Percentiles rank a stretch among this genome's conserved stretches.
Evolutionary conservation across 1,140 invertebrate genomes (phyloP).

Genomic region (Drosophila obscura): DNA sequence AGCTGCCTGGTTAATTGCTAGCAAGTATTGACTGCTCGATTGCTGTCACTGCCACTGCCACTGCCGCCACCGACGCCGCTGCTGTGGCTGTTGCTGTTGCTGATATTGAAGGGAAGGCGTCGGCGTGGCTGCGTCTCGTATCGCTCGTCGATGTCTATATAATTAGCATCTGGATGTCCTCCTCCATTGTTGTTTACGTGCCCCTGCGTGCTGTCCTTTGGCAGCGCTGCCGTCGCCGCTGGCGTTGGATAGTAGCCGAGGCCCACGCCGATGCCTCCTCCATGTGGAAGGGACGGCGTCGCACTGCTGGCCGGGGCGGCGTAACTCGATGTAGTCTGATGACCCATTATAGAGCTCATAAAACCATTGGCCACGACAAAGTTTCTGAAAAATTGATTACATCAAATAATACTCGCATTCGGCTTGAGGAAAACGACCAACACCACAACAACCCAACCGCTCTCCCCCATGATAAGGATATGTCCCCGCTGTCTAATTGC

Average conservation of each 20-base stretch:
- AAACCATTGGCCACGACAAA: constrained; percentile 84
- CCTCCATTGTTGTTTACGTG: constrained; percentile 36
- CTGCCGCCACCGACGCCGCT: constrained; percentile 30
- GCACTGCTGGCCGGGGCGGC: constrained; percentile 16
- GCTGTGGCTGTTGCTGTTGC: constrained; percentile 27
- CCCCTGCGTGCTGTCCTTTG: constrained; percentile 50
- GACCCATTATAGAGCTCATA: constrained; percentile 82
- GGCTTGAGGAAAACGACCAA: neutral
- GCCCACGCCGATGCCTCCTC: constrained; percentile 35
- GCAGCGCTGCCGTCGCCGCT: constrained; percentile 26
- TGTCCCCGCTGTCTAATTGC: constrained; percentile 60
- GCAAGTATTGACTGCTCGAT: constrained; percentile 60
- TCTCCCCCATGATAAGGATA: neutral
- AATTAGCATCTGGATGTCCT: constrained; percentile 40
- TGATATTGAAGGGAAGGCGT: constrained; percentile 10
- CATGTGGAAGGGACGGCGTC: constrained; percentile 28
- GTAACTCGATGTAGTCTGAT: constrained; percentile 41
- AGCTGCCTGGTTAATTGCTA: constrained; percentile 53
- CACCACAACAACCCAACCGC: no score
- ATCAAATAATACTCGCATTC: constrained; percentile 45
- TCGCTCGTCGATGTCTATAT: constrained; percentile 50
- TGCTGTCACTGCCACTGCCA: constrained; percentile 46
- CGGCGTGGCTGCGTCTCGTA: constrained; percentile 24
- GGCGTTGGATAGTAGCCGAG: constrained; percentile 54
- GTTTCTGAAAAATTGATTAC: constrained; percentile 82